Percentiles rank a stretch among this genome's conserved stretches.
These are phyloP conservation scores for Sandelia bainsii DNA, from an alignment of 2,797 vertebrate genomes.

Conservation along the genomic window DNA sequence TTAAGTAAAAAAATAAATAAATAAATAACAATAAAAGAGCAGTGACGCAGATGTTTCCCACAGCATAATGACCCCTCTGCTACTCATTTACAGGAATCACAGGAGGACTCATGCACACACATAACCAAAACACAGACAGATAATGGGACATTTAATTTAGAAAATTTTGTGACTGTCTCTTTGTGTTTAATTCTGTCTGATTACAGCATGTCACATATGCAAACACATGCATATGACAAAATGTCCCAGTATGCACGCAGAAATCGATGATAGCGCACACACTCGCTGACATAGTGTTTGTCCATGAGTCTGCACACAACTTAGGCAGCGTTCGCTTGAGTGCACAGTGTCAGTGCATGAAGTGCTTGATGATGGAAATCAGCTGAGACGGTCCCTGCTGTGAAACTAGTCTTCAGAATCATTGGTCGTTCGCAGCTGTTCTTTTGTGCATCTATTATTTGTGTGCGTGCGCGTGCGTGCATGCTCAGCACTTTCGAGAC, in stretches of 20 bases:
- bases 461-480: background rate
- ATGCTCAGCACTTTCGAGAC: background rate
- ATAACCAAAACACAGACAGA: slow-evolving; percentile 7
- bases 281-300: background rate
- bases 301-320: slow-evolving; percentile 16
- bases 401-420: slow-evolving; percentile 8
- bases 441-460: background rate
- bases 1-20: slow-evolving; percentile 23
- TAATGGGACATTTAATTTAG: no score
- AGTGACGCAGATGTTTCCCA: slow-evolving; percentile 58
- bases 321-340: slow-evolving; percentile 24
- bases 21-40: slow-evolving; percentile 26
- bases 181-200: slow-evolving; percentile 58
- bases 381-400: slow-evolving; percentile 38
- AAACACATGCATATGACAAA: slow-evolving; percentile 28
- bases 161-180: no score
- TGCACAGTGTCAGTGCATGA: slow-evolving; percentile 15
- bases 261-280: slow-evolving; percentile 13
- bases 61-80: slow-evolving; percentile 52
- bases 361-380: slow-evolving; percentile 51
- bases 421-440: slow-evolving; percentile 45
- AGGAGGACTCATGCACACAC: slow-evolving; percentile 31
- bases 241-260: background rate
- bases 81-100: slow-evolving; percentile 60
- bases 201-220: slow-evolving; percentile 41